A percentile compares a stretch with the other conserved stretches of the same genome.
phyloP scores from a whole-genome alignment of 2,888 invertebrate species.

The Miltochrista miniata region DNA sequence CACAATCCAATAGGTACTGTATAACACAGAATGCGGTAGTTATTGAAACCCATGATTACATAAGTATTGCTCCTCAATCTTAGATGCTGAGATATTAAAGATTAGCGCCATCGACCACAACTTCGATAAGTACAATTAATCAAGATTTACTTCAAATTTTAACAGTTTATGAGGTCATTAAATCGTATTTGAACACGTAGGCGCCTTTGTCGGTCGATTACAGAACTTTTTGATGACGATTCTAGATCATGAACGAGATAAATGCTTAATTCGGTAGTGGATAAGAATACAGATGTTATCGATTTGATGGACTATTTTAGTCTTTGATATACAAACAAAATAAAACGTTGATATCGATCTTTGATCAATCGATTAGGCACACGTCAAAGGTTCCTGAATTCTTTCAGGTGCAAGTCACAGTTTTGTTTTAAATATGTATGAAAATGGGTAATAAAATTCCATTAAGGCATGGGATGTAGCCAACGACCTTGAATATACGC shows the following conservation, averaged over 20 bases:
- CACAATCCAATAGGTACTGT: no score
- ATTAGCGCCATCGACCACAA: neutral
- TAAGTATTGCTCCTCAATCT: no score
- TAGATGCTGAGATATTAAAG: no score
- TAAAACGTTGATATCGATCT: conserved; percentile 14
- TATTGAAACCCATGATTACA: no score
- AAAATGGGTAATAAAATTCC: no score
- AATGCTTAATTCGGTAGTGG: conserved; percentile 37
- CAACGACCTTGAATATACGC: no score
- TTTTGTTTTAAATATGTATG: neutral
- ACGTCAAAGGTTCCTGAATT: neutral
- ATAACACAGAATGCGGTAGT: no score
- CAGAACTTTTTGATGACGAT: conserved; percentile 18
- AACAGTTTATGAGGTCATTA: conserved; percentile 2
- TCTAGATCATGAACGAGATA: conserved; percentile 22
- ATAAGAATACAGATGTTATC: conserved; percentile 27
- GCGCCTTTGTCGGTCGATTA: conserved; percentile 17
- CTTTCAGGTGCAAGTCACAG: neutral
- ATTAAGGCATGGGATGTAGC: no score
- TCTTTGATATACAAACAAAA: conserved; percentile 14
- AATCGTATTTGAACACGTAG: conserved; percentile 2
- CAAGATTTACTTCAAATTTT: conserved; percentile 2
- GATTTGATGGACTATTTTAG: conserved; percentile 18
- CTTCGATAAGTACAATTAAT: neutral
- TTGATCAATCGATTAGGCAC: neutral